Conservation (phyloP, 1,140 invertebrate genomes). For the Wiebesia pumilae region DNA sequence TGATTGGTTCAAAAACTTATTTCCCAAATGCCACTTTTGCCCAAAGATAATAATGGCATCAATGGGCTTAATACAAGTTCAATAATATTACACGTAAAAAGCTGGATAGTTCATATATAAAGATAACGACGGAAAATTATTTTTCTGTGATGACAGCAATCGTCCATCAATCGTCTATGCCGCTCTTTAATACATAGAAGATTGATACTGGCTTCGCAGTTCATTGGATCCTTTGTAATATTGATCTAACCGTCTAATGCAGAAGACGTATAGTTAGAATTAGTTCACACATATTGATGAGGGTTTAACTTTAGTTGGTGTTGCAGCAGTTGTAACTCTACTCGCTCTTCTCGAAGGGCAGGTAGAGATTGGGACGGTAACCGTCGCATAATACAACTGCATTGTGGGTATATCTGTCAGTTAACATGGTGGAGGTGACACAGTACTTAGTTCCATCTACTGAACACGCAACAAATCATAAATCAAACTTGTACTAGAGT, state of each 20-base stretch:
- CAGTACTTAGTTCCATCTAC: not conserved
- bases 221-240: not conserved
- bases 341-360: not conserved
- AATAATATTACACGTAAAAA: not conserved
- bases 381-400: not conserved
- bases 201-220: not conserved
- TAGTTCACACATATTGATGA: constrained; percentile 22
- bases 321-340: not conserved
- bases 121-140: not conserved
- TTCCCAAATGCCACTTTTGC: not conserved
- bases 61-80: not conserved
- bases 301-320: not conserved
- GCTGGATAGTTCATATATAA: not conserved
- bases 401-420: not conserved
- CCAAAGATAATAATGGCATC: not conserved
- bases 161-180: not conserved
- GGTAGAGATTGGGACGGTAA: not conserved
- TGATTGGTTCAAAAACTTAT: not conserved
- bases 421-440: not conserved
- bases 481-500: not conserved
- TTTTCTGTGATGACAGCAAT: constrained; percentile 9
- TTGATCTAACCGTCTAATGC: not conserved
- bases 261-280: not conserved
- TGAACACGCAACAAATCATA: not conserved
- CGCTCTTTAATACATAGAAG: not conserved